Conservation (phyloP, 2,888 invertebrate species). For the Stegana nigrithorax region DNA sequence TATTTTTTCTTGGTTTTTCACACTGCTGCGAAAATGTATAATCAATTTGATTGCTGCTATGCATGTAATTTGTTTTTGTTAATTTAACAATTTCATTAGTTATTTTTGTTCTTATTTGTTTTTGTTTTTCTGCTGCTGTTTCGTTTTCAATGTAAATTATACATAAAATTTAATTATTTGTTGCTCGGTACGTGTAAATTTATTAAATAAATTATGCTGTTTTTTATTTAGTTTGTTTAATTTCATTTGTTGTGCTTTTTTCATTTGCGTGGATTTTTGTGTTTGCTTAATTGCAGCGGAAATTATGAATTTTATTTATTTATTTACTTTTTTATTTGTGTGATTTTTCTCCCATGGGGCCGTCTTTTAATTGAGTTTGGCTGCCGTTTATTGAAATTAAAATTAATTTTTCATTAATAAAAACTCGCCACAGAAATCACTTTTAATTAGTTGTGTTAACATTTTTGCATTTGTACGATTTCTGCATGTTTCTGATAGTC, state of each 20-base stretch:
- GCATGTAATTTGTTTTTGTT: slow-evolving; percentile 15
- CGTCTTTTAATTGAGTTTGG: slow-evolving; percentile 42
- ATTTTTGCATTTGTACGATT: background rate
- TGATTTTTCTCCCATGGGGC: slow-evolving; percentile 26
- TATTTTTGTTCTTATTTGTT: slow-evolving; percentile 17
- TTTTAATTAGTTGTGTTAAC: slow-evolving; percentile 45
- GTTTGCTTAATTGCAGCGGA: slow-evolving; percentile 37
- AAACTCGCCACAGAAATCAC: slow-evolving; percentile 46
- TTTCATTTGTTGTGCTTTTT: background rate
- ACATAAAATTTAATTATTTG: slow-evolving; percentile 42
- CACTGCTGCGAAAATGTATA: background rate
- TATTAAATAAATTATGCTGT: slow-evolving; percentile 15
- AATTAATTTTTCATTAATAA: slow-evolving; percentile 46
- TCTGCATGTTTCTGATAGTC: background rate
- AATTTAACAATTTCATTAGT: background rate
- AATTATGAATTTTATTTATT: slow-evolving; percentile 42
- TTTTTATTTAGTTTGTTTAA: slow-evolving; percentile 12
- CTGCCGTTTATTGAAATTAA: slow-evolving; percentile 42
- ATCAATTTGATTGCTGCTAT: background rate
- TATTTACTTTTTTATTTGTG: slow-evolving; percentile 28
- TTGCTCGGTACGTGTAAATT: slow-evolving; percentile 34
- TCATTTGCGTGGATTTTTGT: slow-evolving; percentile 19
- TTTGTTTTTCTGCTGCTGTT: slow-evolving; percentile 15
- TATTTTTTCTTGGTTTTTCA: too few relatives aligned
- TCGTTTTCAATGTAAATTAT: too few relatives aligned